A percentile compares a stretch with the other conserved stretches of the same genome.
phyloP scores from a whole-genome alignment of 1,140 invertebrate genomes.

The Meloidogyne exigua region DNA sequence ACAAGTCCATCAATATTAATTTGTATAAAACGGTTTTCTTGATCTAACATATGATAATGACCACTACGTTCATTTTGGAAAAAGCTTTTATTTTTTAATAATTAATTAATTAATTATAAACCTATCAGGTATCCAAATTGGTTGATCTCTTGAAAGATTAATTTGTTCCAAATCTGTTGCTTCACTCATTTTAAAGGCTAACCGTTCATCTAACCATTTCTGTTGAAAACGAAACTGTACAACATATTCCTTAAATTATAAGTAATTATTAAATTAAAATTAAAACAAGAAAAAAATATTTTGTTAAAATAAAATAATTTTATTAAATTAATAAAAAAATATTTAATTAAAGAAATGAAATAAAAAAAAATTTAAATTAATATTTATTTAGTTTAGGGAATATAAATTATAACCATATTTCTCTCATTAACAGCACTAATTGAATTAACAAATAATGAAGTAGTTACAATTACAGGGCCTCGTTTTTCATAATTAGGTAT shows the following conservation, averaged over 20 bases:
- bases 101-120: slow-evolving; percentile 72
- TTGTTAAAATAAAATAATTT: no score
- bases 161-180: slow-evolving; percentile 70
- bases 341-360: no score
- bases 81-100: slow-evolving; percentile 64
- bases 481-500: slow-evolving; percentile 52
- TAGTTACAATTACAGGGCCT: slow-evolving; percentile 57
- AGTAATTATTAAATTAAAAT: not conserved
- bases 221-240: slow-evolving; percentile 63
- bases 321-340: no score
- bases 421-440: slow-evolving; percentile 60
- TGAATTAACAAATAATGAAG: slow-evolving; percentile 54
- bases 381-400: no score
- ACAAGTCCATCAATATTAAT: slow-evolving; percentile 39
- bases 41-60: slow-evolving; percentile 87
- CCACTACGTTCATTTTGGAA: slow-evolving; percentile 87
- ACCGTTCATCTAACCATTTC: slow-evolving; percentile 59
- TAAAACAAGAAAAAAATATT: slow-evolving; percentile 16
- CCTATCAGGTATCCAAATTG: slow-evolving; percentile 89
- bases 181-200: slow-evolving; percentile 50
- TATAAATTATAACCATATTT: slow-evolving; percentile 49
- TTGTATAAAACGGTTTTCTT: slow-evolving; percentile 48
- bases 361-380: no score
- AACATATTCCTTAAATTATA: slow-evolving; percentile 57
- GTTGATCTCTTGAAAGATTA: slow-evolving; percentile 84